These are phyloP conservation scores for Palloptera scutellata DNA, from an alignment of 2,888 invertebrate genomes.

Conservation along the genomic window DNA sequence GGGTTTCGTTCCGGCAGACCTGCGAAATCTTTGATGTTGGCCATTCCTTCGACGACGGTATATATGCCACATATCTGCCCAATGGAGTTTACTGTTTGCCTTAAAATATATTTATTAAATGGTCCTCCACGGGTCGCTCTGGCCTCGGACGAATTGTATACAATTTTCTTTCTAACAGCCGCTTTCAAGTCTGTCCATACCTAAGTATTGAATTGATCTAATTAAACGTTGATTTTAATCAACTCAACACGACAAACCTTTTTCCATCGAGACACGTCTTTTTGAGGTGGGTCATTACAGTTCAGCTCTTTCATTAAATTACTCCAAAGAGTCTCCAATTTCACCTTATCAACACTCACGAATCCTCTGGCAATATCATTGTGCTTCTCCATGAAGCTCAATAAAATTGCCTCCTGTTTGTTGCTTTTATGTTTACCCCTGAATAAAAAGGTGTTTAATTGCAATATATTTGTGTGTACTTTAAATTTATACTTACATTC, in stretches of 20 bases:
- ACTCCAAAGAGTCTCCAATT: neutral
- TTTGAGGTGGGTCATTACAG: neutral
- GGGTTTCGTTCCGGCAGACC: neutral
- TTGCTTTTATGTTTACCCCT: neutral
- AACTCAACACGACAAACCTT: neutral
- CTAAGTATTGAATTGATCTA: neutral
- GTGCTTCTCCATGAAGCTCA: neutral
- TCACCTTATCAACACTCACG: too few relatives aligned
- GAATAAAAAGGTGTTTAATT: neutral
- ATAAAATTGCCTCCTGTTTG: too few relatives aligned
- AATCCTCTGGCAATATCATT: neutral
- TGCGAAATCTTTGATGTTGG: neutral
- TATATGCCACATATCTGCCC: neutral
- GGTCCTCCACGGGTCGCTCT: neutral
- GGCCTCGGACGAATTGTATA: neutral
- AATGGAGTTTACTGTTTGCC: neutral
- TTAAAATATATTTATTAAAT: neutral
- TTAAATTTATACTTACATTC: too few relatives aligned
- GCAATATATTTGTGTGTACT: neutral
- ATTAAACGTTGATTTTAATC: neutral
- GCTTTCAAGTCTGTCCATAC: neutral
- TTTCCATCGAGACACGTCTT: neutral
- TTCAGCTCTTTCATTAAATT: too few relatives aligned
- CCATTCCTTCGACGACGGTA: too few relatives aligned
- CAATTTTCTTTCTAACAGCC: conserved; percentile 1